Percentiles rank a stretch among this genome's conserved stretches.
These are phyloP conservation scores for Hyles vespertilio DNA, from an alignment of 1,140 invertebrate genomes.

Conservation along the genomic window DNA sequence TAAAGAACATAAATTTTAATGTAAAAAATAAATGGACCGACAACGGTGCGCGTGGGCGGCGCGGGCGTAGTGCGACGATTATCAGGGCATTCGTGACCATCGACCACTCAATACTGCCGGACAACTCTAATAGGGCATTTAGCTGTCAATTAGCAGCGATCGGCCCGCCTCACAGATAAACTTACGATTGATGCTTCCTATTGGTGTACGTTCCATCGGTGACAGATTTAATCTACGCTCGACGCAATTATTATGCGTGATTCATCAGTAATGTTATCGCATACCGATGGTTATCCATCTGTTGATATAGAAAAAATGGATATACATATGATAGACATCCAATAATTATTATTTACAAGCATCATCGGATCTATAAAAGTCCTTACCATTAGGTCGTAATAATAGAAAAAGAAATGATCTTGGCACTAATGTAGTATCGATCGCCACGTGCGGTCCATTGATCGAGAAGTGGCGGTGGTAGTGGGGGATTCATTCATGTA, in stretches of 20 bases:
- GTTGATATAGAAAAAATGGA: no score
- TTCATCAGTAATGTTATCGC: no score
- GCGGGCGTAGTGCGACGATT: conserved; percentile 8
- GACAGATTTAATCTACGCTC: no score
- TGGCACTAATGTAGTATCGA: conserved; percentile 24
- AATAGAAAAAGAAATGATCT: neutral
- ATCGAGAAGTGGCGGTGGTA: conserved; percentile 33
- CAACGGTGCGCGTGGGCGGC: conserved; percentile 13
- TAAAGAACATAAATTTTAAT: conserved; percentile 9
- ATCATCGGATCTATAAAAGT: no score
- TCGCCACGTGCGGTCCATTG: conserved; percentile 57
- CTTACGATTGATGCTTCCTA: no score
- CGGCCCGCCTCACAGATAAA: conserved; percentile 20
- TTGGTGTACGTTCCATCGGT: no score
- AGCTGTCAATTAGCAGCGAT: conserved; percentile 45
- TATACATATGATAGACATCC: no score
- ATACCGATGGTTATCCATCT: no score
- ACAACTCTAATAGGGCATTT: conserved; percentile 40
- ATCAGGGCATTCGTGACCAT: conserved; percentile 12
- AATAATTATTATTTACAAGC: no score
- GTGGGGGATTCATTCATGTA: conserved; percentile 49
- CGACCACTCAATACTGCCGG: conserved; percentile 35
- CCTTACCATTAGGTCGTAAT: neutral
- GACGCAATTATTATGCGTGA: no score
- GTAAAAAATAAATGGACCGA: neutral